phyloP scores from a whole-genome alignment of 2,888 invertebrate genomes.

The Drosophila anceps region DNA sequence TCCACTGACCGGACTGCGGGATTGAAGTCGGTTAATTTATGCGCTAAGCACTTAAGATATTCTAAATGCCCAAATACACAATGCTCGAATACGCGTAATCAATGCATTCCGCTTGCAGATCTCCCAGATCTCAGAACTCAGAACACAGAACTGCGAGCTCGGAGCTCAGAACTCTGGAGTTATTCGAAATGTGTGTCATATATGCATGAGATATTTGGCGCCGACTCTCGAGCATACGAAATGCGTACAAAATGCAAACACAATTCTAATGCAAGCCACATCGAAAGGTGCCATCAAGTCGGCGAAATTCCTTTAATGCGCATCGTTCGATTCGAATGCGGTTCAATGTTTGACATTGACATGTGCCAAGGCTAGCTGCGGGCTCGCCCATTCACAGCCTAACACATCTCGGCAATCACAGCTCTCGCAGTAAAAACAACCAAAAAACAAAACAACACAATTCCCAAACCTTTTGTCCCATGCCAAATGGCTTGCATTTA shows the following conservation, averaged over 20 bases:
- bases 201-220: slow-evolving; percentile 77
- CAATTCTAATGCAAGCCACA: slow-evolving; percentile 62
- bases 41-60: slow-evolving; percentile 56
- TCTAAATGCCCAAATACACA: slow-evolving; percentile 44
- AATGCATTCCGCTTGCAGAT: slow-evolving; percentile 56
- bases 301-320: slow-evolving; percentile 77
- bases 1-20: slow-evolving; percentile 42
- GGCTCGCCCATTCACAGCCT: slow-evolving; percentile 4
- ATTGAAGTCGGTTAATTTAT: slow-evolving; percentile 42
- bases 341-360: slow-evolving; percentile 78
- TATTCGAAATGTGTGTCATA: slow-evolving; percentile 65
- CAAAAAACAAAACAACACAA: slow-evolving; percentile 13
- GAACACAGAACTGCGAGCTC: background rate
- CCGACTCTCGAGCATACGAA: slow-evolving; percentile 64
- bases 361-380: slow-evolving; percentile 64
- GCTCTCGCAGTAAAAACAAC: slow-evolving; percentile 9
- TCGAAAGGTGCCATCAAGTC: slow-evolving; percentile 79
- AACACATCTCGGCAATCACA: slow-evolving; percentile 10
- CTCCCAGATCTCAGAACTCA: slow-evolving; percentile 4
- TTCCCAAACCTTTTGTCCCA: slow-evolving; percentile 17
- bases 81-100: slow-evolving; percentile 39
- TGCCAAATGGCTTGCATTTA: slow-evolving; percentile 49
- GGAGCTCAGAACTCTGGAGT: slow-evolving; percentile 10
- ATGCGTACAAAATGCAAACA: slow-evolving; percentile 51
- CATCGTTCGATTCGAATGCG: slow-evolving; percentile 21